Evolutionary conservation across 2,888 invertebrate genomes (phyloP), one percentile per base, ranked within the genome.

Genomic region (Phaonia tiefii): DNA sequence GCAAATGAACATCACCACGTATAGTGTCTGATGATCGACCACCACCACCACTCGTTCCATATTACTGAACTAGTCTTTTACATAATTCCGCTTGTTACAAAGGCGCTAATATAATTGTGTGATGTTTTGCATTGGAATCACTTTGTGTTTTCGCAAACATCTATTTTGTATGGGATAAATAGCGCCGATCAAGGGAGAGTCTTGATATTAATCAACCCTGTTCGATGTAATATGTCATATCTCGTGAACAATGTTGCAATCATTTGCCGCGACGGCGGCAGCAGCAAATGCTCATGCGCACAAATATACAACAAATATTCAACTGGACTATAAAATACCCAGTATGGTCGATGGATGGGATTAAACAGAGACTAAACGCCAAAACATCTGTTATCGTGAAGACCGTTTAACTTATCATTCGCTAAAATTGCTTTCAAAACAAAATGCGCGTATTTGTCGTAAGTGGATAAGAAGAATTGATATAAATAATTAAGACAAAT

Each of bases 401-500:
- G 8, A 8, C n/a, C 51, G 44, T 63, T 56, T 42, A n/a, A 8
- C 13, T n/a, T 65, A n/a, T 4, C 20, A 15, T 60, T 63, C 25
- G 56, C 4, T n/a, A 76, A 70, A 80, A 74, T 74, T 60, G 22
- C 37, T 60, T 39, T 20, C n/a, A 71, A 58, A 22, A 58, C 51
- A 74, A 75, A 67, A 80, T 80, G 80, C 77, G 71, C 66, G 74
- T 58, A 74, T 67, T 80, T 74, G 10, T 74, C 39, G 80, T 80
- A 80, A 80, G 11, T 3, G 10, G 11, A 70, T 56, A 56, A 71
- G 46, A 71, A 37, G 2, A n/a, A 44, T 11, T 49, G 22, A 20
- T 1, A 1, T 39, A 20, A 42, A 7, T 39, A 15, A 37, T 10
- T 15, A 31, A 8, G 3, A 3, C 31, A 10, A 65, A n/a, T 22